A percentile compares a stretch with the other conserved stretches of the same genome.
phyloP scores from a whole-genome alignment of 1,140 invertebrate genomes.

The Mizuhopecten yessoensis region DNA sequence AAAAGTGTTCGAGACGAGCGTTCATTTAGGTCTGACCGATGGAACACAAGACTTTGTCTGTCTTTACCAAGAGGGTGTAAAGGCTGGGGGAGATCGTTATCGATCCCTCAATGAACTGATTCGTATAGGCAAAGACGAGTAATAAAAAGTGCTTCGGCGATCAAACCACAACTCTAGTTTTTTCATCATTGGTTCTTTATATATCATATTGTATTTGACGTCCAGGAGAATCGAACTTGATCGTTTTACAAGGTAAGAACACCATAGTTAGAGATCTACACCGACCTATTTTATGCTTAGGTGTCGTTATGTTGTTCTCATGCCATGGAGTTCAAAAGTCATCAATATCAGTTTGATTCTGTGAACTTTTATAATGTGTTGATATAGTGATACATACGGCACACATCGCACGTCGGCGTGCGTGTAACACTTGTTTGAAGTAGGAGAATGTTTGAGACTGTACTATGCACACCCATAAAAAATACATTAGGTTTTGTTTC shows the following conservation, averaged over 20 bases:
- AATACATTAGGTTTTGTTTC: not conserved
- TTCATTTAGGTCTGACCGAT: slow-evolving; percentile 30
- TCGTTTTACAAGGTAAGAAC: not conserved
- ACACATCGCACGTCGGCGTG: not conserved
- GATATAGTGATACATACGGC: not conserved
- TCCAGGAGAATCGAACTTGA: not conserved
- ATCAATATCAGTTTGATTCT: slow-evolving; percentile 21
- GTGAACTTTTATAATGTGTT: slow-evolving; percentile 38
- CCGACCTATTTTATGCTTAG: not conserved
- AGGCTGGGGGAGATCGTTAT: slow-evolving; percentile 29
- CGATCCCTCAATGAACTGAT: not conserved
- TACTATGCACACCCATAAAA: not conserved
- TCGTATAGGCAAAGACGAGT: slow-evolving; percentile 25
- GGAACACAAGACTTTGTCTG: slow-evolving; percentile 25
- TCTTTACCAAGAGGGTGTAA: slow-evolving; percentile 33
- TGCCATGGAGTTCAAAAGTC: slow-evolving; percentile 22
- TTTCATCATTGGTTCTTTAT: slow-evolving; percentile 29
- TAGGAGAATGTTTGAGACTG: not conserved
- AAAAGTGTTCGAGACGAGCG: slow-evolving; percentile 19
- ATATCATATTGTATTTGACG: slow-evolving; percentile 21
- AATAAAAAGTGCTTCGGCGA: slow-evolving; percentile 31
- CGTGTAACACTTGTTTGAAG: not conserved
- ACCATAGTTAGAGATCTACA: slow-evolving; percentile 16
- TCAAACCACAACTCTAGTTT: not conserved
- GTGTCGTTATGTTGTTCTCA: not conserved